phyloP scores from a whole-genome alignment of 2,888 invertebrate genomes.

The Acanthosoma haemorrhoidale region DNA sequence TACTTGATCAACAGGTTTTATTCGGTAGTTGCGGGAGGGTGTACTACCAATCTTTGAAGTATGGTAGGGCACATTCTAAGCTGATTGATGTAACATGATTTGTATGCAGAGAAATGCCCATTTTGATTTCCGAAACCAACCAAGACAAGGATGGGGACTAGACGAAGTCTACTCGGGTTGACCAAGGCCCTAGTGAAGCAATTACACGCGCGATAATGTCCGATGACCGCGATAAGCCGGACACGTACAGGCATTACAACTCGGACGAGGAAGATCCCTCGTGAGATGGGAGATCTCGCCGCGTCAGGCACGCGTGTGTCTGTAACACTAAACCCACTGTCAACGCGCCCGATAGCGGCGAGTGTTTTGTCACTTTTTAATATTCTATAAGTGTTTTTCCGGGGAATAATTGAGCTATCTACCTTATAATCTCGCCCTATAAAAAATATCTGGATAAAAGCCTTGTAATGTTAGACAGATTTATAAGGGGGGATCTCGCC shows the following conservation, averaged over 20 bases:
- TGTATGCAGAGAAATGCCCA: no score
- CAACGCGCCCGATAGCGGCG: not conserved
- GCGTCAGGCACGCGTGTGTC: not conserved
- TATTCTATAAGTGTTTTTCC: conserved; percentile 1
- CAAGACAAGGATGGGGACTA: no score
- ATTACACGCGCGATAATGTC: not conserved
- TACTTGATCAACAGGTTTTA: no score
- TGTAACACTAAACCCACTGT: not conserved
- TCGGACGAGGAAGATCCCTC: not conserved
- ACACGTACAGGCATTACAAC: not conserved
- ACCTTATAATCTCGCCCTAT: not conserved
- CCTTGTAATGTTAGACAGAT: not conserved
- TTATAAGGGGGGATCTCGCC: not conserved
- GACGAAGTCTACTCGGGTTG: not conserved
- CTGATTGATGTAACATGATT: no score
- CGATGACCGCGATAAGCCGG: not conserved
- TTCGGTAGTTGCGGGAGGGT: no score
- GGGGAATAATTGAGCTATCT: conserved; percentile 6
- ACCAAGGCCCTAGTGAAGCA: not conserved
- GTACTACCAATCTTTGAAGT: no score
- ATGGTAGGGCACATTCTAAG: no score
- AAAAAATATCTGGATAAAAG: not conserved
- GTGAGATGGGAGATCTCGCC: not conserved
- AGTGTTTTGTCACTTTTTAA: not conserved
- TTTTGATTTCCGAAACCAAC: no score